These are phyloP conservation scores for Melanotaenia parkinsoni DNA, from an alignment of 2,797 vertebrate genomes.

Conservation along the genomic window DNA sequence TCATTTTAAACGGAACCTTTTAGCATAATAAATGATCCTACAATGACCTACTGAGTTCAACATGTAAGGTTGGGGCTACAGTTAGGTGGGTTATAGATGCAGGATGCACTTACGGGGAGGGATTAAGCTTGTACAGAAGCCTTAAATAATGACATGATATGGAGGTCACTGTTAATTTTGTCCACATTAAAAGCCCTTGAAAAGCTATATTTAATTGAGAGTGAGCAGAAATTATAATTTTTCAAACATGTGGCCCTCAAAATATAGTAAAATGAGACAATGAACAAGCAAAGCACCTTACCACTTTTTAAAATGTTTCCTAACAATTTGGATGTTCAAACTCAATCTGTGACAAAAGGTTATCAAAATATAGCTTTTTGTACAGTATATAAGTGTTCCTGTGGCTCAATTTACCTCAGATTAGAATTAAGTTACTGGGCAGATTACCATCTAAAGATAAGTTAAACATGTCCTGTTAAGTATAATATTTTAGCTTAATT, in stretches of 20 bases:
- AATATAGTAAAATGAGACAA: neutral
- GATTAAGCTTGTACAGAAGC: neutral
- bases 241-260: neutral
- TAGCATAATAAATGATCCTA: constrained; percentile 6
- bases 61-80: neutral
- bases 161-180: neutral
- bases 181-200: neutral
- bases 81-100: neutral
- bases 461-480: neutral
- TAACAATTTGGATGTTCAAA: neutral
- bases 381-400: neutral
- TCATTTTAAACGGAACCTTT: neutral
- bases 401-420: neutral
- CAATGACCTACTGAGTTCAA: constrained; percentile 3
- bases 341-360: neutral
- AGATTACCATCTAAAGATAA: neutral
- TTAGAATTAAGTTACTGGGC: neutral
- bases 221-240: neutral
- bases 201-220: neutral
- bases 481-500: no score
- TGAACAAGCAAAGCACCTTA: neutral
- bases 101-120: neutral
- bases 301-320: neutral
- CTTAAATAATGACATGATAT: neutral
- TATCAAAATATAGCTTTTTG: neutral